Base-by-base conservation (phyloP, 2,113 vertebrate species). In the Penelope pileata region DNA sequence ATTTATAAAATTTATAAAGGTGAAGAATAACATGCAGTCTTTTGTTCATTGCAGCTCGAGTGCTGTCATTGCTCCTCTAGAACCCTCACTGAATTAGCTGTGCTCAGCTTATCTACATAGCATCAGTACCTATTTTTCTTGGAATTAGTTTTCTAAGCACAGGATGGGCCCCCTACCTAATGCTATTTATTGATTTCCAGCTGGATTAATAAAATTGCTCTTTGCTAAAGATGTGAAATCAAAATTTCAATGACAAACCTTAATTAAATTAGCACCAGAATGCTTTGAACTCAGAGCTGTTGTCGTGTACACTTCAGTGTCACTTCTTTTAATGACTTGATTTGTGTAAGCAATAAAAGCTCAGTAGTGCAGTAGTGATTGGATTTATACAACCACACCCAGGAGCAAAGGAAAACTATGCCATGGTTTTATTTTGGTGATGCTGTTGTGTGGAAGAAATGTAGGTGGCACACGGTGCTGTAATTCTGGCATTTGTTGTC, bases 221-320 rank as follows among this genome's bases (percentile, higher is more conserved):
- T 84, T 80, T 90, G 74, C 48, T 78, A 36, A 66, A 72, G 58
- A 16, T 83, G 53, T 56, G 58, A 81, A 79, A 17, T 36, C 12
- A 47, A 29, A 73, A 67, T 63, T 75, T 88, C 66, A 76, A 22
- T 83, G 70, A 54, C n/a, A 86, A 22, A 7, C 47, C n/a, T 50
- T 70, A 86, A 88, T 94, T 88, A 67, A 84, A 87, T 94, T 84
- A 77, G 32, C 43, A 36, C 58, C 38, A 53, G 47, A 85, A n/a
- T 58, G 58, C 43, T 88, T 83, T 74, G 27, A 48, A 5, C 85
- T 93, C 24, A 11, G 6, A 68, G 45, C 19, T 78, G 6, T 69
- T 73, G 84, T 82, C 16, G 68, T 2, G 2, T 34, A 43, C 12
- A 4, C 63, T 58, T 54, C 47, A 56, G 75, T 42, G n/a, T n/a